Conservation (phyloP, 2,888 invertebrate species). For the Drymonia ruficornis region DNA sequence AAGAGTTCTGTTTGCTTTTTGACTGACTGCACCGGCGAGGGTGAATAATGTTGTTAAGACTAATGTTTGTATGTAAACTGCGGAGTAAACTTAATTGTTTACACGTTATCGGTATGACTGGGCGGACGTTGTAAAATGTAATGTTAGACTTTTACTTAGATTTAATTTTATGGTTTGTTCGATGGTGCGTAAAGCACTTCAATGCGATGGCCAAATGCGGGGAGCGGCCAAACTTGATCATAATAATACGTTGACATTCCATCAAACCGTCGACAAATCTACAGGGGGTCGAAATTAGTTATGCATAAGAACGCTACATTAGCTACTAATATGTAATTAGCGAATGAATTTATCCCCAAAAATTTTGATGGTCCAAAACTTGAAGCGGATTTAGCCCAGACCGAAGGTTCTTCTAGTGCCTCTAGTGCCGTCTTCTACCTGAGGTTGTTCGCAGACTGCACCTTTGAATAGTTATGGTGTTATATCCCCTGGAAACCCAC, state of each 20-base stretch:
- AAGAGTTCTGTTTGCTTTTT: conserved; percentile 13
- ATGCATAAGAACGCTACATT: too few species aligned
- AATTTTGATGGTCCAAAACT: too few species aligned
- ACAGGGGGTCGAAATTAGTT: too few species aligned
- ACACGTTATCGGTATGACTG: background rate
- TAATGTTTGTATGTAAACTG: background rate
- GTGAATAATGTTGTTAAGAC: background rate
- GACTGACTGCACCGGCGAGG: background rate
- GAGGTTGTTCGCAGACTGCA: too few species aligned
- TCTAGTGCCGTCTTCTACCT: too few species aligned
- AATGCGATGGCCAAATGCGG: background rate
- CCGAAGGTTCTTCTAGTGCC: too few species aligned
- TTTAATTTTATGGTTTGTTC: background rate
- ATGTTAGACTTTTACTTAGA: background rate
- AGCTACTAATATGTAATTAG: too few species aligned
- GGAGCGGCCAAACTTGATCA: background rate
- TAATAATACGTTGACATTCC: background rate
- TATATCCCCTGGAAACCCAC: too few species aligned
- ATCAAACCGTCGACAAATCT: background rate
- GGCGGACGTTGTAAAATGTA: background rate
- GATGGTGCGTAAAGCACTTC: background rate
- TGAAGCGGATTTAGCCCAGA: too few species aligned
- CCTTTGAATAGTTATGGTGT: too few species aligned
- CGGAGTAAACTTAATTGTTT: background rate
- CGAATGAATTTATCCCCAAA: too few species aligned